These are phyloP conservation scores for Stigmatopora argus DNA, from an alignment of 2,113 vertebrate species.

Conservation along the genomic window DNA sequence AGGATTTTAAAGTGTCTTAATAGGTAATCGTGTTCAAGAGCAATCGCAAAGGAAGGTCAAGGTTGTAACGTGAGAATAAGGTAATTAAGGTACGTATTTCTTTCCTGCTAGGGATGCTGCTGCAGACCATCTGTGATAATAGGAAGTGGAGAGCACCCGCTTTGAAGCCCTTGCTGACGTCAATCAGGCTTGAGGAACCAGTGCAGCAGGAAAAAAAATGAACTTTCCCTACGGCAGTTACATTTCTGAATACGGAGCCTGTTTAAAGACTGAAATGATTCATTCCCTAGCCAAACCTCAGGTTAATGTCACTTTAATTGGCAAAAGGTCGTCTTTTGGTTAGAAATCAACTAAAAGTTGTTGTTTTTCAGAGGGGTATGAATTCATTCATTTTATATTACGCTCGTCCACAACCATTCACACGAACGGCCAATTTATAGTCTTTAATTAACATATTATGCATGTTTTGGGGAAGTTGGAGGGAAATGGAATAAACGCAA, in stretches of 20 bases:
- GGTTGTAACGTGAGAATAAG: conserved; percentile 48
- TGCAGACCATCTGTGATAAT: conserved; percentile 53
- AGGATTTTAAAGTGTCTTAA: not conserved
- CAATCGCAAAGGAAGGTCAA: conserved; percentile 40
- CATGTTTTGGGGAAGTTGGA: not conserved
- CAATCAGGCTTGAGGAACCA: conserved; percentile 55
- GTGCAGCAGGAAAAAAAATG: conserved; percentile 50
- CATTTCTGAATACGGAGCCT: conserved; percentile 1
- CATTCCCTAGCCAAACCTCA: not conserved
- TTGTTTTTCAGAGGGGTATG: not conserved
- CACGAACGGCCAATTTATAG: not conserved
- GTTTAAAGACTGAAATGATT: not conserved
- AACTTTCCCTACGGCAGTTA: conserved; percentile 14
- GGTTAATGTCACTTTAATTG: not conserved
- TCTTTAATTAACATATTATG: not conserved
- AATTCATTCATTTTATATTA: not conserved
- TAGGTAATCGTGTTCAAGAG: conserved; percentile 20
- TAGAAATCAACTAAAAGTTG: not conserved
- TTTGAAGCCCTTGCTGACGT: conserved; percentile 59
- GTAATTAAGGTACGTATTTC: conserved; percentile 45
- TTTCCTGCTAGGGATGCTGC: conserved; percentile 46
- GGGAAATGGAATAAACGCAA: not conserved
- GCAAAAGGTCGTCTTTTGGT: not conserved
- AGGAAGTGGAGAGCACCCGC: conserved; percentile 47
- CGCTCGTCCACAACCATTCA: not conserved